Evolutionary conservation across 2,888 invertebrate genomes (phyloP).

Genomic region (Dasysyrphus albostriatus): DNA sequence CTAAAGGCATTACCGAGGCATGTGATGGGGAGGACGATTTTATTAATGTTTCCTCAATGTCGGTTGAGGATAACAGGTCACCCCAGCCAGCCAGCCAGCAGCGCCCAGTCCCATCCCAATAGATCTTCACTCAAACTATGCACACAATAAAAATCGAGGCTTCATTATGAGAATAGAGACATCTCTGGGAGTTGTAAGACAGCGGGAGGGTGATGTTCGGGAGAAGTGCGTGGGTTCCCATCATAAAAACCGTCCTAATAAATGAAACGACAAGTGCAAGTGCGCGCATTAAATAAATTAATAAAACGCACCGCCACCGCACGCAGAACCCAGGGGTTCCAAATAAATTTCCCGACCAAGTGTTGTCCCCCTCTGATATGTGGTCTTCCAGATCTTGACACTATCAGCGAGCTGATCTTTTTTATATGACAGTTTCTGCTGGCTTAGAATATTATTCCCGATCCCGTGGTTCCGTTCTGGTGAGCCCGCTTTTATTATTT

Average conservation of each 20-base stretch:
- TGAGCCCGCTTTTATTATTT: conserved; percentile 34
- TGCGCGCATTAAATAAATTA: conserved; percentile 76
- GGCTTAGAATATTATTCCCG: background rate
- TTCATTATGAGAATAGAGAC: conserved; percentile 67
- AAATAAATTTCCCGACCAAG: conserved; percentile 47
- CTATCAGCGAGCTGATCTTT: conserved; percentile 58
- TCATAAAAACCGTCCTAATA: conserved; percentile 38
- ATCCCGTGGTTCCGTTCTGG: conserved; percentile 42
- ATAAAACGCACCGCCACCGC: conserved; percentile 49
- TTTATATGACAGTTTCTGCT: conserved; percentile 63
- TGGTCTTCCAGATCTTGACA: conserved; percentile 53
- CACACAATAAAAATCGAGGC: conserved; percentile 59
- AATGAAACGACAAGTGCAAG: conserved; percentile 73
- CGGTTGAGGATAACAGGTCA: conserved; percentile 60
- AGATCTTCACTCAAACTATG: background rate
- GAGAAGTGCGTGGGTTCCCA: conserved; percentile 68
- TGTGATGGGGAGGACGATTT: conserved; percentile 20
- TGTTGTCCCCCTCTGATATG: conserved; percentile 14
- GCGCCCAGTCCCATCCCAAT: background rate
- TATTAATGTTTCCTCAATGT: conserved; percentile 61
- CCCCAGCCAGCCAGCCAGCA: no score
- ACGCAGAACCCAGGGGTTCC: conserved; percentile 34
- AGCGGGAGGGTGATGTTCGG: conserved; percentile 45
- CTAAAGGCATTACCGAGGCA: conserved; percentile 6
- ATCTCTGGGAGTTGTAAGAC: conserved; percentile 43